These are phyloP conservation scores for Rynchops niger DNA, from an alignment of 2,113 vertebrate species.

Conservation along the genomic window DNA sequence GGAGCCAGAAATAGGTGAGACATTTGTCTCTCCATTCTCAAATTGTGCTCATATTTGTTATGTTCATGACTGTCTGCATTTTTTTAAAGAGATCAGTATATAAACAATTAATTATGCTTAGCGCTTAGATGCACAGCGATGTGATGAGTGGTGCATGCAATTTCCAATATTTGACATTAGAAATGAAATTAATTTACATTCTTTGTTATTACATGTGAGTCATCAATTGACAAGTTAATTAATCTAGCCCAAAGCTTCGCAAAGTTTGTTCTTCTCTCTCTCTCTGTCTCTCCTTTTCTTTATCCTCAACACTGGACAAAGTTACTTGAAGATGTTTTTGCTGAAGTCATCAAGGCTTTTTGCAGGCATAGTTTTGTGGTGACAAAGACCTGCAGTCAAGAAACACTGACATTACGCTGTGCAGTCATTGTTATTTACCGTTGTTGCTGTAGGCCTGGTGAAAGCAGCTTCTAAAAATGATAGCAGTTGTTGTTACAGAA, in stretches of 20 bases:
- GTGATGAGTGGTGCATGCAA: not conserved
- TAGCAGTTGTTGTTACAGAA: not conserved
- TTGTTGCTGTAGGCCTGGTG: not conserved
- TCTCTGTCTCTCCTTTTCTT: not conserved
- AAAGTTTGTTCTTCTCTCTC: not conserved
- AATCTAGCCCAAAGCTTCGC: not conserved
- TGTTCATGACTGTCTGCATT: not conserved
- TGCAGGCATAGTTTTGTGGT: not conserved
- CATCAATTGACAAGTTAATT: not conserved
- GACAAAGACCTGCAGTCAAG: not conserved
- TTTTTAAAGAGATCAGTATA: not conserved
- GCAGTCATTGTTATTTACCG: not conserved
- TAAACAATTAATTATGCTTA: not conserved
- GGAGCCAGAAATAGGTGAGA: not conserved
- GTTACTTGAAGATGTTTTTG: not conserved
- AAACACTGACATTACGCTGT: not conserved
- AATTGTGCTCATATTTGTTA: not conserved
- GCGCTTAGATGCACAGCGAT: not conserved
- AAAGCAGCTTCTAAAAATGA: not conserved
- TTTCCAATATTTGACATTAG: not conserved
- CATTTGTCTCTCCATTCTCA: not conserved
- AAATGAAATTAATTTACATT: not conserved
- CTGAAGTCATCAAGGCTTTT: not conserved
- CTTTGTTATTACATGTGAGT: not conserved
- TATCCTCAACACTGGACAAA: not conserved